phyloP scores from a whole-genome alignment of 92 coral and sea anemone genomes.

The Metridium senile region DNA sequence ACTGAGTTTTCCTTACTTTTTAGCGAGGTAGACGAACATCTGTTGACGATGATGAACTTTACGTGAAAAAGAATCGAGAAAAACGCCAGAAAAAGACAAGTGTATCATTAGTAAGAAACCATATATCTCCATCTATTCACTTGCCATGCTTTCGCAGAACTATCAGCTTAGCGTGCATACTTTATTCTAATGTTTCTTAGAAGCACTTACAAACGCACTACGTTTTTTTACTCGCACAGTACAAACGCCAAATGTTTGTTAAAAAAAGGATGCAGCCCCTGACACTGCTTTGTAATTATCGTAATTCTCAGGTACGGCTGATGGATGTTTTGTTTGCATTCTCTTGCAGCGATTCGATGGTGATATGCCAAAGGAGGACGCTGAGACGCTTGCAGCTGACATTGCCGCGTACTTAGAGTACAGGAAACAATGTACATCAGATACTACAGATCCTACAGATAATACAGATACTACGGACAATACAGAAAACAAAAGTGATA shows the following conservation, averaged over 20 bases:
- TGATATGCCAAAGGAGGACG: constrained; percentile 61
- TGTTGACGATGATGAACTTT: constrained; percentile 70
- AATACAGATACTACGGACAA: neutral
- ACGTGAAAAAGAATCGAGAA: constrained; percentile 60
- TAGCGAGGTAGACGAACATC: constrained; percentile 54
- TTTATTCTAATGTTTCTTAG: too few species aligned
- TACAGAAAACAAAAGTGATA: neutral
- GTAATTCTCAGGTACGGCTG: too few species aligned
- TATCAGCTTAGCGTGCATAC: too few species aligned
- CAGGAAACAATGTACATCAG: constrained; percentile 47
- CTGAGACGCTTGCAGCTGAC: constrained; percentile 81
- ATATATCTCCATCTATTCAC: too few species aligned
- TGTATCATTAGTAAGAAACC: constrained; percentile 75
- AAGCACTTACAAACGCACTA: too few species aligned
- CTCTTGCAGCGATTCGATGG: constrained; percentile 74
- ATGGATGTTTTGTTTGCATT: too few species aligned
- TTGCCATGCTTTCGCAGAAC: too few species aligned
- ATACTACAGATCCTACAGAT: neutral
- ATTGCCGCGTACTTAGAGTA: constrained; percentile 81
- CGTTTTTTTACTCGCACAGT: too few species aligned
- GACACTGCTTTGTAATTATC: too few species aligned
- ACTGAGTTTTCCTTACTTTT: too few species aligned
- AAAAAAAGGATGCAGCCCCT: too few species aligned
- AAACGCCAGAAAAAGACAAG: constrained; percentile 58
- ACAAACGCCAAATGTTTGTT: too few species aligned